Evolutionary conservation across 2,113 vertebrate genomes (phyloP).

Genomic region (Sapajus apella): DNA sequence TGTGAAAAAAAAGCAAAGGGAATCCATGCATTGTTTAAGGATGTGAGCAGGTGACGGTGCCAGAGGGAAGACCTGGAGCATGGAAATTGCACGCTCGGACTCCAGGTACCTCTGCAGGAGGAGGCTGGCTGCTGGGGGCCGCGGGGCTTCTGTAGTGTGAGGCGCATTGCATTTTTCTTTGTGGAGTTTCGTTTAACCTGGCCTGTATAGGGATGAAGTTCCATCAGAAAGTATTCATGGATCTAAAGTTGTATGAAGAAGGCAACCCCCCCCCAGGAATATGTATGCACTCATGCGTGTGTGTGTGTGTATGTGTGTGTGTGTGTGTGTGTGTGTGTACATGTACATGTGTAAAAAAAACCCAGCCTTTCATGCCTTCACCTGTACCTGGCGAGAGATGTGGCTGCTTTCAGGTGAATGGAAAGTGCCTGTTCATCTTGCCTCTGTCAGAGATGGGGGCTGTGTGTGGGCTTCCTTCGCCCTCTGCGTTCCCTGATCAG

Average conservation of each 20-base stretch:
- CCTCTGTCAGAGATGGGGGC: neutral
- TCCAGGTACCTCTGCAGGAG: fast-evolving
- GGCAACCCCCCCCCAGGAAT: neutral
- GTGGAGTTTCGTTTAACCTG: fast-evolving
- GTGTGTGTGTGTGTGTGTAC: fast-evolving
- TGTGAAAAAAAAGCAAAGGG: too few relatives aligned
- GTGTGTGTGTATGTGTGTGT: too few relatives aligned
- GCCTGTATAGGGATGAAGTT: fast-evolving
- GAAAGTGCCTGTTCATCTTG: neutral
- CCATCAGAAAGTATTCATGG: fast-evolving
- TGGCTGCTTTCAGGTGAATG: fast-evolving
- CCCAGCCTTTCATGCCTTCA: neutral
- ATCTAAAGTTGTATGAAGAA: neutral
- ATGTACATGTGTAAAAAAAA: neutral
- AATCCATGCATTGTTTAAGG: neutral
- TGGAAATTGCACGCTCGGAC: fast-evolving
- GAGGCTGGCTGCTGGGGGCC: neutral
- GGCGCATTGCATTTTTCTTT: fast-evolving
- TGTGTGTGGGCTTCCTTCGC: neutral
- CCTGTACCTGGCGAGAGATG: neutral
- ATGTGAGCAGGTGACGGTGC: fast-evolving
- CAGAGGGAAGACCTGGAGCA: neutral
- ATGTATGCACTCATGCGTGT: fast-evolving
- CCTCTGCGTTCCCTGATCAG: neutral
- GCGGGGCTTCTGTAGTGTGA: fast-evolving